Percentiles rank a stretch among this genome's conserved stretches.
Evolutionary conservation across 1,140 invertebrate species (phyloP).

Genomic region (Saccostrea glomerata): DNA sequence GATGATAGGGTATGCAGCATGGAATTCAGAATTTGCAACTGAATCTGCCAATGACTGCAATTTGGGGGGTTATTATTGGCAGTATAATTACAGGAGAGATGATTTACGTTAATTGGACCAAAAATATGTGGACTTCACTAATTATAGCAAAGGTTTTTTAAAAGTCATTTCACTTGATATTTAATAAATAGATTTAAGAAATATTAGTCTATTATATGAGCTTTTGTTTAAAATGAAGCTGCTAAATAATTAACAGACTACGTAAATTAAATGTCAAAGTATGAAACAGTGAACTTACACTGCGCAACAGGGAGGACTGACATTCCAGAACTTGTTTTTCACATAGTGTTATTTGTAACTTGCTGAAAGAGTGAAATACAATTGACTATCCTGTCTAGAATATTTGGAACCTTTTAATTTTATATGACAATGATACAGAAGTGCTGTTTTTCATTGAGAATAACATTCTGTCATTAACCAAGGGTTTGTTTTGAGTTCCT

Average conservation of each 20-base stretch:
- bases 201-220: not conserved
- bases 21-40: constrained; percentile 23
- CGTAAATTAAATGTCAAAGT: constrained; percentile 18
- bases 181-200: not conserved
- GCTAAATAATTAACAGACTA: not conserved
- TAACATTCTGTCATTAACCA: constrained; percentile 23
- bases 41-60: constrained; percentile 3
- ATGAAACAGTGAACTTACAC: constrained; percentile 8
- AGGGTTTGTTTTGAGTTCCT: not conserved
- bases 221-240: not conserved
- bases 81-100: constrained; percentile 1
- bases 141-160: too few species aligned
- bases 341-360: not conserved
- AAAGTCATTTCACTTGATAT: too few species aligned
- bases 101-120: not conserved
- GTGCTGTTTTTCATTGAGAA: not conserved
- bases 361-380: not conserved
- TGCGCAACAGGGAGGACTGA: constrained; percentile 1
- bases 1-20: constrained; percentile 1
- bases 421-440: not conserved
- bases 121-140: too few species aligned
- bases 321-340: constrained; percentile 4
- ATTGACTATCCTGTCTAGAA: constrained; percentile 5
- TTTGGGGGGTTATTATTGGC: not conserved
- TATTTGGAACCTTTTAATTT: not conserved